Evolutionary conservation across 2,888 invertebrate genomes (phyloP).

Genomic region (Plebejus argus): DNA sequence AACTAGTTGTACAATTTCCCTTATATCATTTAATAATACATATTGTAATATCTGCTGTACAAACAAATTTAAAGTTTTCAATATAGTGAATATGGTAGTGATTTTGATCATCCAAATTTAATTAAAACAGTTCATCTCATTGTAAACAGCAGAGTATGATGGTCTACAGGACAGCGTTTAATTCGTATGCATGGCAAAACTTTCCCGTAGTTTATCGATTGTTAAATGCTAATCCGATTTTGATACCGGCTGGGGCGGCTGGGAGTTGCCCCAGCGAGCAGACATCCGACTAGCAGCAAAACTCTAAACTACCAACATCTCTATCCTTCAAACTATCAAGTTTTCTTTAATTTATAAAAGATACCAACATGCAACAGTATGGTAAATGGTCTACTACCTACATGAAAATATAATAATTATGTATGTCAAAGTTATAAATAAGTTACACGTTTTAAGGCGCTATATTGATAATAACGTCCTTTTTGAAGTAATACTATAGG

Average conservation of each 20-base stretch:
- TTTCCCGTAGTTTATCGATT: slow-evolving; percentile 35
- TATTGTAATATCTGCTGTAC: too few relatives aligned
- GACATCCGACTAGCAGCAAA: neutral
- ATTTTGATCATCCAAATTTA: neutral
- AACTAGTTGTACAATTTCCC: too few relatives aligned
- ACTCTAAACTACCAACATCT: neutral
- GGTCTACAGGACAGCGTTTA: slow-evolving; percentile 6
- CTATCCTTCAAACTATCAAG: too few relatives aligned
- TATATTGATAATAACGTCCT: too few relatives aligned
- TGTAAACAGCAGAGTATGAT: neutral
- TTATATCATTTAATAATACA: too few relatives aligned
- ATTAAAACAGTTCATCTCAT: neutral
- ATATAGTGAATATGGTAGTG: neutral
- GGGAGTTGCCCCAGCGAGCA: neutral
- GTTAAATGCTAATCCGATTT: slow-evolving; percentile 40
- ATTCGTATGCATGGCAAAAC: slow-evolving; percentile 31
- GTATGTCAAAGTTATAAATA: too few relatives aligned
- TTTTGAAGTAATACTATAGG: too few relatives aligned
- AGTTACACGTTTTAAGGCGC: too few relatives aligned
- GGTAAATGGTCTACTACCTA: too few relatives aligned
- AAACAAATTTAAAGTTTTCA: neutral
- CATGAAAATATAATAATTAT: too few relatives aligned
- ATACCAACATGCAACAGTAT: too few relatives aligned
- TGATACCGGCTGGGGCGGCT: slow-evolving; percentile 36
- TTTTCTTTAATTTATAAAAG: too few relatives aligned